Evolutionary conservation across 2,888 invertebrate genomes (phyloP).

Genomic region (Hermaeophaga mercurialis): DNA sequence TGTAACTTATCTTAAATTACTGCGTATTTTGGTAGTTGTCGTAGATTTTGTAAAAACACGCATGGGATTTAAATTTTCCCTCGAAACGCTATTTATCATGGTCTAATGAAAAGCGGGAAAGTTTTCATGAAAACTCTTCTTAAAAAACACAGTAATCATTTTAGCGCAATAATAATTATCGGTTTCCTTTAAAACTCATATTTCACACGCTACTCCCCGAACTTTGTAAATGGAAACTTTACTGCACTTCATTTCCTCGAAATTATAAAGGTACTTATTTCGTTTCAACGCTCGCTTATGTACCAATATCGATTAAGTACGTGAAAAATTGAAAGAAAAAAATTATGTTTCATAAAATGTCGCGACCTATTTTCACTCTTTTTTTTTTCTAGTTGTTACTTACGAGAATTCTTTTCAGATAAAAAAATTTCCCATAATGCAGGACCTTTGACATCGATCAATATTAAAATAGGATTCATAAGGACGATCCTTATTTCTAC

Average conservation of each 20-base stretch:
- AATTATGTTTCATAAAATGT: too few relatives aligned
- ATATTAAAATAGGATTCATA: slow-evolving; percentile 4
- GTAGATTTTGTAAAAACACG: too few relatives aligned
- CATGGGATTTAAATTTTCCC: too few relatives aligned
- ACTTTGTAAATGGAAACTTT: slow-evolving; percentile 13
- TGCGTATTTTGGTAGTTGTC: too few relatives aligned
- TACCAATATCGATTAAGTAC: background rate
- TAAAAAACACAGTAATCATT: slow-evolving; percentile 24
- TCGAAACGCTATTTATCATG: background rate
- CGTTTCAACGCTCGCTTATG: background rate
- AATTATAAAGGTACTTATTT: background rate
- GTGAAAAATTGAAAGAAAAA: background rate
- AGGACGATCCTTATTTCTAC: background rate
- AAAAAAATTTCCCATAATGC: background rate
- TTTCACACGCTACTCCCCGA: slow-evolving; percentile 12
- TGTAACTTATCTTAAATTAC: too few relatives aligned
- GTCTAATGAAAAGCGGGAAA: background rate
- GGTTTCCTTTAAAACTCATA: slow-evolving; percentile 23
- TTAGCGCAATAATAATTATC: slow-evolving; percentile 29
- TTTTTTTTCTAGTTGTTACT: too few relatives aligned
- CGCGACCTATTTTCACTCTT: too few relatives aligned
- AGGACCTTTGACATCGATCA: background rate
- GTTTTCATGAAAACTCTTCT: background rate
- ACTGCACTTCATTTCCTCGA: slow-evolving; percentile 1
- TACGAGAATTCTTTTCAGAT: too few relatives aligned